Evolutionary conservation across 2,888 invertebrate species (phyloP).

Genomic region (Andrena flavipes): DNA sequence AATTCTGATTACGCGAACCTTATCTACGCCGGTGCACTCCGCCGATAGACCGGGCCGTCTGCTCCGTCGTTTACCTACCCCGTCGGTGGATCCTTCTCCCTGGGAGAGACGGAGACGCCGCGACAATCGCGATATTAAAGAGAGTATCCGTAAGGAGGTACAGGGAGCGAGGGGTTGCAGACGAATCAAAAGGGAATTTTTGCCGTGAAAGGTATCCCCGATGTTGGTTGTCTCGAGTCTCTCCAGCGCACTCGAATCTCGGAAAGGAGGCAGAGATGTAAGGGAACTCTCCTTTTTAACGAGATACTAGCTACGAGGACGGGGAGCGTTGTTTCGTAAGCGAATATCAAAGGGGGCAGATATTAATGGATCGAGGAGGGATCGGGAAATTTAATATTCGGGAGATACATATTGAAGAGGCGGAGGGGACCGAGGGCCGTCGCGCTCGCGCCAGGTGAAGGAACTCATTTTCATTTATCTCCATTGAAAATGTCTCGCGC

Average conservation of each 20-base stretch:
- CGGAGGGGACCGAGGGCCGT: neutral
- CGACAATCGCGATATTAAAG: constrained; percentile 51
- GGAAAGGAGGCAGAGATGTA: neutral
- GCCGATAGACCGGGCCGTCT: constrained; percentile 37
- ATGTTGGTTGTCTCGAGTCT: neutral
- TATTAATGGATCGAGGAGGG: constrained; percentile 21
- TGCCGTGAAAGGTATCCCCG: constrained; percentile 3
- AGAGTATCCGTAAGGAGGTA: neutral
- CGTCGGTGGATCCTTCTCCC: neutral
- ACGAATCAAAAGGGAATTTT: constrained; percentile 35
- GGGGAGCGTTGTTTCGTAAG: neutral
- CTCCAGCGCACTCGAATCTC: neutral
- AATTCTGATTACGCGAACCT: constrained; percentile 53
- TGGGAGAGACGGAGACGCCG: constrained; percentile 7
- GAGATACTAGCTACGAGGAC: neutral
- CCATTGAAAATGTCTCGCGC: constrained; percentile 69
- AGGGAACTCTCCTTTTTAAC: neutral
- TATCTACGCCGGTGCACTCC: constrained; percentile 48
- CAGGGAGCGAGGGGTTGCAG: neutral
- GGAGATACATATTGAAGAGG: constrained; percentile 38
- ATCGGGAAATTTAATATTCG: constrained; percentile 48
- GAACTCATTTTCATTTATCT: constrained; percentile 71
- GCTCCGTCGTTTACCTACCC: constrained; percentile 29
- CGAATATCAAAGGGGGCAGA: neutral
- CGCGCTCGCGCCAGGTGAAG: constrained; percentile 33